phyloP scores from a whole-genome alignment of 2,797 vertebrate species.

The Smutsia gigantea region DNA sequence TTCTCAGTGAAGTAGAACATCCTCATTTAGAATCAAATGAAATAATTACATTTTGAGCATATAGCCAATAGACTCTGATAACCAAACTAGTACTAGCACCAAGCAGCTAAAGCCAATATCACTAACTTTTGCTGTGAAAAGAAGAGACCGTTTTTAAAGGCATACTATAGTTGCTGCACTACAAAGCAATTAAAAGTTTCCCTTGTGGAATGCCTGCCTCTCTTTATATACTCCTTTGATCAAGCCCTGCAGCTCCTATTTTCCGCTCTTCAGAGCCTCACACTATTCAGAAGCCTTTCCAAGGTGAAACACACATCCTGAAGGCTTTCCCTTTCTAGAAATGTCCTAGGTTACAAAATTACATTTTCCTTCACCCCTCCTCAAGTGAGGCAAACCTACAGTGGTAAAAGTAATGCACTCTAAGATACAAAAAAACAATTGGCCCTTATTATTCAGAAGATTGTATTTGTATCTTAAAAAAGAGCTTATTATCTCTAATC shows the following conservation, averaged over 20 bases:
- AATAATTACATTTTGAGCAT: neutral
- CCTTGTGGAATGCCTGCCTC: neutral
- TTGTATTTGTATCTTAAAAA: conserved; percentile 38
- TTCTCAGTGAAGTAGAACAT: conserved; percentile 35
- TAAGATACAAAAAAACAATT: neutral
- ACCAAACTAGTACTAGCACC: neutral
- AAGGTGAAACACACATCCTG: neutral
- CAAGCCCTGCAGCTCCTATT: neutral
- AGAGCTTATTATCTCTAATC: neutral
- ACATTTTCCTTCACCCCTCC: neutral
- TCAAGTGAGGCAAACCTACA: neutral
- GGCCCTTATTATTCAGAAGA: neutral
- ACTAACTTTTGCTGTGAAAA: conserved; percentile 21
- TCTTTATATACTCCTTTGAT: neutral
- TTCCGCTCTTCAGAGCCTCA: neutral
- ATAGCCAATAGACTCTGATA: neutral
- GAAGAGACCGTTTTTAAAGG: neutral
- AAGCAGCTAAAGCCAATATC: neutral
- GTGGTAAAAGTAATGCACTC: neutral
- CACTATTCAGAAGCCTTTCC: neutral
- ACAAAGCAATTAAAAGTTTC: conserved; percentile 14
- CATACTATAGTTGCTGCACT: neutral
- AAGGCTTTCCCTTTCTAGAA: neutral
- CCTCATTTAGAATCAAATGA: neutral
- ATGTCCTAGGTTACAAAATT: conserved; percentile 2